A percentile compares a stretch with the other conserved stretches of the same genome.
These are phyloP conservation scores for Glyphotaelius pellucidus DNA, from an alignment of 2,888 invertebrate species.

Conservation along the genomic window DNA sequence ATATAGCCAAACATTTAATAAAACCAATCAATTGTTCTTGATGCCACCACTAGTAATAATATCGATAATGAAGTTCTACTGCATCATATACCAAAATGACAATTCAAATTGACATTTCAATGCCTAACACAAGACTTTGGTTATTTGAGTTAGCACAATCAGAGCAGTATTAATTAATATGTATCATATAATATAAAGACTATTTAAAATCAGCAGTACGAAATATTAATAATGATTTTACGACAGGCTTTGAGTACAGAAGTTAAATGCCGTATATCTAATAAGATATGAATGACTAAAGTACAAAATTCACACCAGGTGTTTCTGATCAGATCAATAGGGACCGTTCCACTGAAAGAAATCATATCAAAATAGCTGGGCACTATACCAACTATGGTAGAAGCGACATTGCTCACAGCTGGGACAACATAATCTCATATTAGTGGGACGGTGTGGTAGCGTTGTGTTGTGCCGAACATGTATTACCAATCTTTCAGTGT, in stretches of 20 bases:
- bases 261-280: background rate
- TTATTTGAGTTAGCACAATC: too few relatives aligned
- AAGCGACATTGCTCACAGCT: slow-evolving; percentile 43
- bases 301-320: background rate
- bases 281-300: background rate
- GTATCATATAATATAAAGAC: background rate
- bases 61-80: too few relatives aligned
- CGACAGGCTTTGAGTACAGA: background rate
- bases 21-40: too few relatives aligned
- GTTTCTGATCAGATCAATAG: background rate
- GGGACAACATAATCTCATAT: background rate
- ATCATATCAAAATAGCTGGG: background rate
- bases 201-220: background rate
- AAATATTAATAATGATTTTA: background rate
- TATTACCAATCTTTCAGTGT: background rate
- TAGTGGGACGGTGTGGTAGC: slow-evolving; percentile 10
- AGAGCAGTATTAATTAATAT: background rate
- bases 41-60: too few relatives aligned
- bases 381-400: slow-evolving; percentile 2
- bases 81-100: too few relatives aligned
- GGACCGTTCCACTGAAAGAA: background rate
- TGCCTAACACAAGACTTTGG: too few relatives aligned
- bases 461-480: background rate
- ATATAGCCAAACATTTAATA: too few relatives aligned
- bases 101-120: too few relatives aligned